Evolutionary conservation across 2,888 invertebrate genomes (phyloP).

Genomic region (Aspidiotus rigidus): DNA sequence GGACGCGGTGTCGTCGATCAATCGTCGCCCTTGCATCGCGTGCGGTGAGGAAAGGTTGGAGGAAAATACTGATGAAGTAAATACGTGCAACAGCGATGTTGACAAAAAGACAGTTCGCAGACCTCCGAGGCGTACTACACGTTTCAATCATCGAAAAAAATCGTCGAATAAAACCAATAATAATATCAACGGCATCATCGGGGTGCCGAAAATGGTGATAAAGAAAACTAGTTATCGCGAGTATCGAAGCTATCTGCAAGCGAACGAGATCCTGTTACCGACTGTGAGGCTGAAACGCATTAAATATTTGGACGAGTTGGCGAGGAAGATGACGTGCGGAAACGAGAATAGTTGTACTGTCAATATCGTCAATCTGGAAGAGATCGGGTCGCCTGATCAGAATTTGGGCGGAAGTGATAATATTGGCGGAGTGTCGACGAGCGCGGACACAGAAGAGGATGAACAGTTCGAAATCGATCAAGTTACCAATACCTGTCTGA

Average conservation of each 20-base stretch:
- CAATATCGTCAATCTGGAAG: background rate
- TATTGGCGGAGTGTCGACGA: background rate
- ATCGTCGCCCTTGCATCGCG: background rate
- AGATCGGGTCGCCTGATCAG: background rate
- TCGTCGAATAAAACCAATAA: background rate
- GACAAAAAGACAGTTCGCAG: background rate
- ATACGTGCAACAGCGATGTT: background rate
- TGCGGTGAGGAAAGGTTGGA: too few relatives aligned
- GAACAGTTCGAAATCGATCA: background rate
- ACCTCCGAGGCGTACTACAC: background rate
- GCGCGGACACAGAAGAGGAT: background rate
- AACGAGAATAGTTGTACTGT: background rate
- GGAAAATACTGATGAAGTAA: too few relatives aligned
- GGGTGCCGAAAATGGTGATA: conserved; percentile 35
- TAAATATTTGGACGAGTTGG: conserved; percentile 26
- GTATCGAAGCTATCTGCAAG: conserved; percentile 20
- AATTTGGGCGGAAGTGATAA: background rate
- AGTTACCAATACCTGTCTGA: background rate
- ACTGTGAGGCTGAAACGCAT: conserved; percentile 7
- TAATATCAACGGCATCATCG: background rate
- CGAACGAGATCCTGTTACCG: conserved; percentile 12
- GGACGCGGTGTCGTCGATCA: background rate
- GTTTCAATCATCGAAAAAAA: too few relatives aligned
- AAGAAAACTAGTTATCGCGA: conserved; percentile 20
- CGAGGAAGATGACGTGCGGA: background rate